Percentiles rank a stretch among this genome's conserved stretches.
Conservation (phyloP, 2,888 invertebrate species). For the Listrodromus nycthemerus region DNA sequence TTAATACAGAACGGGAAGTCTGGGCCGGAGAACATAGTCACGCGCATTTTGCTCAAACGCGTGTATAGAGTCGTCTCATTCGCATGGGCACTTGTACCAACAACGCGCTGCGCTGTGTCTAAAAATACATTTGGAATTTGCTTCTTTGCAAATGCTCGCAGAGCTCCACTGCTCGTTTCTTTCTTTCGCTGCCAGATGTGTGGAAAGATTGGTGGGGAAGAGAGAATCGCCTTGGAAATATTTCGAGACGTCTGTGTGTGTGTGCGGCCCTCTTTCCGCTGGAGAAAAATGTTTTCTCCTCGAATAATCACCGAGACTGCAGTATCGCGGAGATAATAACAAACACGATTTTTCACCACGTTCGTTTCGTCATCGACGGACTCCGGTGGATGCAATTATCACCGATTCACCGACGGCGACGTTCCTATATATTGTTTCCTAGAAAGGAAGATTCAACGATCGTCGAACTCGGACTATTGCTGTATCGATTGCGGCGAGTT, state of each 20-base stretch:
- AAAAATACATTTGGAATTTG: constrained; percentile 66
- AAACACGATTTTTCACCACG: constrained; percentile 53
- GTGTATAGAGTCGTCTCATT: constrained; percentile 25
- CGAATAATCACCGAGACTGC: constrained; percentile 19
- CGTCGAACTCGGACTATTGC: constrained; percentile 36
- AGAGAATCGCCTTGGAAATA: constrained; percentile 34
- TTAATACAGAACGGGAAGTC: background rate
- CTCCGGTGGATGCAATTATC: constrained; percentile 43
- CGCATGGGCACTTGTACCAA: constrained; percentile 60
- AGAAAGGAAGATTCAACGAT: constrained; percentile 43
- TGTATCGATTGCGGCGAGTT: background rate
- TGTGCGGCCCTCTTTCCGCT: background rate
- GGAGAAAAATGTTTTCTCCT: constrained; percentile 18
- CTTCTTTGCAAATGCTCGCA: constrained; percentile 62
- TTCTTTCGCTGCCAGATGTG: constrained; percentile 17
- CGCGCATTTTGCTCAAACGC: constrained; percentile 44
- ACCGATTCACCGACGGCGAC: background rate
- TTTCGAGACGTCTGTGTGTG: constrained; percentile 5
- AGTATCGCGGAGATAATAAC: background rate
- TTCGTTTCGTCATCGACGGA: constrained; percentile 51
- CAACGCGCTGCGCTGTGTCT: constrained; percentile 47
- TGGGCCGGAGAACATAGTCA: background rate
- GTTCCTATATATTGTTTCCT: constrained; percentile 30
- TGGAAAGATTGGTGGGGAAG: constrained; percentile 1
- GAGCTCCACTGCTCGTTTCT: constrained; percentile 8